phyloP scores from a whole-genome alignment of 2,797 vertebrate species.

The Microcaecilia unicolor region DNA sequence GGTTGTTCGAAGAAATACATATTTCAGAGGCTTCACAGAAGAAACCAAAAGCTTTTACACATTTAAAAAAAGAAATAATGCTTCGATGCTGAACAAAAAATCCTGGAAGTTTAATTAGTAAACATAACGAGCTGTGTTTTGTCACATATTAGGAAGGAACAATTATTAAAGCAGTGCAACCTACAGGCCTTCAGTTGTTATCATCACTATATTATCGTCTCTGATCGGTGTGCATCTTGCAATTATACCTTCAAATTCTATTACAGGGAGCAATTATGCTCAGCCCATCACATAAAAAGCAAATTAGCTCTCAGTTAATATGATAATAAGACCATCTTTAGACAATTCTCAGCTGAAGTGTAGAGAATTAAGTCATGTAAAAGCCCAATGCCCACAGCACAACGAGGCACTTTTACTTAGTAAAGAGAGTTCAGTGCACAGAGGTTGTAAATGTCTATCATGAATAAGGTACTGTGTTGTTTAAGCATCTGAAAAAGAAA shows the following conservation, averaged over 20 bases:
- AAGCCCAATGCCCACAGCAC: constrained; percentile 18
- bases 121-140: constrained; percentile 1
- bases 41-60: too few species aligned
- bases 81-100: constrained; percentile 17
- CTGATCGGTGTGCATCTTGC: constrained; percentile 26
- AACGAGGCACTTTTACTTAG: constrained; percentile 31
- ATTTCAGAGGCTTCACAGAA: too few species aligned
- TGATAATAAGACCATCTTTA: constrained; percentile 36
- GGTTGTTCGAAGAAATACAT: too few species aligned
- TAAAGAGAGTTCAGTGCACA: constrained; percentile 39
- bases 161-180: constrained; percentile 26
- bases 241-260: constrained; percentile 25
- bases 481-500: constrained; percentile 25
- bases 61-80: too few species aligned
- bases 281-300: constrained; percentile 15
- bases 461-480: constrained; percentile 42
- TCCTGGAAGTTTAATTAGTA: constrained; percentile 19
- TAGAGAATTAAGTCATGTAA: constrained; percentile 34
- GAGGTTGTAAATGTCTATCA: constrained; percentile 23
- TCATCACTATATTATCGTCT: constrained; percentile 41
- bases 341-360: constrained; percentile 40
- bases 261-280: constrained; percentile 36
- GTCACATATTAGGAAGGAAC: neutral
- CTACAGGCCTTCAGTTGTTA: constrained; percentile 21
- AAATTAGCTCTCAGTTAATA: constrained; percentile 37